Evolutionary conservation across 2,888 invertebrate species (phyloP).

Genomic region (Sthenelais limicola): DNA sequence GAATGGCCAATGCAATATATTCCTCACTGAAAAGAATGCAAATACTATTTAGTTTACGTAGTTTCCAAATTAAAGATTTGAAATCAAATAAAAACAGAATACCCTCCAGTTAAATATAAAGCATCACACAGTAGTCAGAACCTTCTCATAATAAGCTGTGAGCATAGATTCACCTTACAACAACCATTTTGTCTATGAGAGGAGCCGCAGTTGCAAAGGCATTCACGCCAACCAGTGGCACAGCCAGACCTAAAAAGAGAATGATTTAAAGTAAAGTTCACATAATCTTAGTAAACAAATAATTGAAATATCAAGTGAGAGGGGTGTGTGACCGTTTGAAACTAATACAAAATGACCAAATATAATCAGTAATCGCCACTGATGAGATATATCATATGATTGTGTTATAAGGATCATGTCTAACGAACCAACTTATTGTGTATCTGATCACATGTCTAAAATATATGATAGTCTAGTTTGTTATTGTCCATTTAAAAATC

Average conservation of each 20-base stretch:
- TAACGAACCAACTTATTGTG: too few species aligned
- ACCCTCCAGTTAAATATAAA: not conserved
- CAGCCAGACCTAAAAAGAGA: slow-evolving; percentile 78
- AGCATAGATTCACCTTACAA: slow-evolving; percentile 78
- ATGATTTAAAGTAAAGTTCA: not conserved
- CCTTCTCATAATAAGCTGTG: not conserved
- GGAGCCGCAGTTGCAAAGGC: slow-evolving; percentile 83
- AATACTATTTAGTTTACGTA: not conserved
- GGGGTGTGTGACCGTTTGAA: too few species aligned
- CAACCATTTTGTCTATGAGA: slow-evolving; percentile 82
- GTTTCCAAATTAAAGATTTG: not conserved
- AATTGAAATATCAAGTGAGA: not conserved
- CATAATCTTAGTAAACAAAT: not conserved
- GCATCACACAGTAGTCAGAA: not conserved
- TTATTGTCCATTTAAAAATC: too few species aligned
- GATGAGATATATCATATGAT: too few species aligned
- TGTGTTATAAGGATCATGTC: too few species aligned
- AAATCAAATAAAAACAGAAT: not conserved
- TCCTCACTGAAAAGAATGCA: slow-evolving; percentile 74
- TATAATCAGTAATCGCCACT: too few species aligned
- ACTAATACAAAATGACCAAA: too few species aligned
- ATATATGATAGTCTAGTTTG: too few species aligned
- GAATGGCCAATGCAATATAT: slow-evolving; percentile 86
- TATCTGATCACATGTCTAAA: too few species aligned
- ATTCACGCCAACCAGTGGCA: slow-evolving; percentile 89